Percentiles rank a stretch among this genome's conserved stretches.
Evolutionary conservation across 2,888 invertebrate genomes (phyloP).

Genomic region (Coenonympha glycerion): DNA sequence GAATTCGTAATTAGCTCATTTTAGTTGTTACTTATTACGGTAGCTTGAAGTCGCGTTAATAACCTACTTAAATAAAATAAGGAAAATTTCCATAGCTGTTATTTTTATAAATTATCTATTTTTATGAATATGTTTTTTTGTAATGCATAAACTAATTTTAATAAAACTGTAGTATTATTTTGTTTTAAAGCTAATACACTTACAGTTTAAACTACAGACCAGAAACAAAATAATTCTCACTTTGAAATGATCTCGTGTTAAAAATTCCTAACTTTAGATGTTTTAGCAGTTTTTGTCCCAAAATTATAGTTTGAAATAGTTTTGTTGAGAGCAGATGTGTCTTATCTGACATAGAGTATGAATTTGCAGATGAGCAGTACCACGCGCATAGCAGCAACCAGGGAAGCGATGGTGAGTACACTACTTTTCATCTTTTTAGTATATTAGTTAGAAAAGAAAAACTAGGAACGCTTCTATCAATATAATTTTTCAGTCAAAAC

Average conservation of each 20-base stretch:
- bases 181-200: no score
- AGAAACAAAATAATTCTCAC: no score
- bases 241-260: no score
- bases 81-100: not conserved
- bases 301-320: constrained; percentile 8
- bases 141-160: no score
- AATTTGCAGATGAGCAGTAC: constrained; percentile 74
- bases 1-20: not conserved
- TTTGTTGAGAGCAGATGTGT: constrained; percentile 66
- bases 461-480: no score
- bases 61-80: not conserved
- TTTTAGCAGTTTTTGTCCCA: no score
- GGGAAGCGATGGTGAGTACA: constrained; percentile 66
- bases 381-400: constrained; percentile 72
- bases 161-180: no score
- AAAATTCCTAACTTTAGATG: no score
- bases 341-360: constrained; percentile 70
- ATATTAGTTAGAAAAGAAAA: no score
- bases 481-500: no score
- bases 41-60: not conserved
- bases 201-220: no score
- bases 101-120: not conserved
- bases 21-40: not conserved
- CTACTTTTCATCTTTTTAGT: not conserved
- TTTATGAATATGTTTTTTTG: no score